Evolutionary conservation across 2,888 invertebrate species (phyloP), one percentile per base, ranked within the genome.

Genomic region (Meta bourneti): DNA sequence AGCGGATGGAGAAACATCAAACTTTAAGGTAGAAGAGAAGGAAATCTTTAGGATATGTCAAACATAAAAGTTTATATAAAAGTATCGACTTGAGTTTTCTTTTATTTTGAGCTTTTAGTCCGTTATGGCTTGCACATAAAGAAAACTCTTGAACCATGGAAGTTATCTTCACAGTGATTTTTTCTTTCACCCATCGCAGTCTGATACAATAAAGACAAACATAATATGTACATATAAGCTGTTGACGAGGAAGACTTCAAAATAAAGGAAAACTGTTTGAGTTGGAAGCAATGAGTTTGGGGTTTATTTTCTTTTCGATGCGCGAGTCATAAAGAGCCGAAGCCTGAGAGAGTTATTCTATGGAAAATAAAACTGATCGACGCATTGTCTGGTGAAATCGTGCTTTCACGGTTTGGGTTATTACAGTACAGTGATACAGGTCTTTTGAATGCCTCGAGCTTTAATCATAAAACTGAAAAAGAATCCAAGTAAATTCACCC

Each of bases 1-100:
- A 48, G 77, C n/a, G 79, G 77, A 80, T 72, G 72, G 51, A 71
- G 70, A 77, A 77, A 86, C 77, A 86, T 86, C 85, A 86, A 79
- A 87, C 79, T 87, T 87, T 79, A 79, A 80, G 87, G 79, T 71
- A 19, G n/a, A 51, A 77, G 51, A 70, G 78, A 78, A 49, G 52
- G 52, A 79, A 80, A 69, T 79, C 79, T 87, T 87, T 71, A 13
- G 72, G 52, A 87, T n/a, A 72, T 87, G 79, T 72, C 79, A 87
- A 87, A 87, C 79, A 87, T 87, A 72, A 87, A 80, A 72, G 80
- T 79, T 87, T 71, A 79, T 87, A 72, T 79, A 86, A 86, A 86
- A 86, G 85, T 86, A 86, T 86, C 85, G 85, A 77, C 69, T 84
- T 61, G 61, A 54, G 49, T 69, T n/a, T 13, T 48, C n/a, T 77